These are phyloP conservation scores for Galemys pyrenaicus DNA, from an alignment of 2,113 vertebrate species.

Conservation along the genomic window DNA sequence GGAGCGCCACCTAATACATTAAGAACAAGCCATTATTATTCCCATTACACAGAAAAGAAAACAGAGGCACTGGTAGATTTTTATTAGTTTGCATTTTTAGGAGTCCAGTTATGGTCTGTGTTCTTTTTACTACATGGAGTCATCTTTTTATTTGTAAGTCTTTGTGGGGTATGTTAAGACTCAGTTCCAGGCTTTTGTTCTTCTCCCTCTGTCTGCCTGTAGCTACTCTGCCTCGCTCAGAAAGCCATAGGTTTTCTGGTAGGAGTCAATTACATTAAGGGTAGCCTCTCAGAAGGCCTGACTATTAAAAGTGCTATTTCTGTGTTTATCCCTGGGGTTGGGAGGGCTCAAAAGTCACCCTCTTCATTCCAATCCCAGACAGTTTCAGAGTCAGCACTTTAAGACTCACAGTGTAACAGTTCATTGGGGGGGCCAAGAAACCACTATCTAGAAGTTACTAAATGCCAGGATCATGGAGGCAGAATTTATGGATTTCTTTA, in stretches of 20 bases:
- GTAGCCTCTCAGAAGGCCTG: neutral
- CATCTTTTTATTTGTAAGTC: neutral
- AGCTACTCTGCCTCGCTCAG: neutral
- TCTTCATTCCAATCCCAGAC: neutral
- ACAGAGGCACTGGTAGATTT: neutral
- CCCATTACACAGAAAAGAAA: neutral
- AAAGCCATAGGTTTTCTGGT: neutral
- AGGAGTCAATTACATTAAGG: neutral
- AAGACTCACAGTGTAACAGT: neutral
- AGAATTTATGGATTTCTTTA: conserved; percentile 55
- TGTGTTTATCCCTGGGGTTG: neutral
- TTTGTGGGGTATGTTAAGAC: neutral
- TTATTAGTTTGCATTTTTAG: neutral
- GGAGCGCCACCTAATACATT: neutral
- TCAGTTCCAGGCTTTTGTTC: neutral
- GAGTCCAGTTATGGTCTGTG: neutral
- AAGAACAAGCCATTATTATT: neutral
- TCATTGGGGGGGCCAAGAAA: conserved; percentile 15
- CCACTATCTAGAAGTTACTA: conserved; percentile 25
- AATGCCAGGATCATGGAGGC: conserved; percentile 55
- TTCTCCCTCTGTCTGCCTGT: neutral
- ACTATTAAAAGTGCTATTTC: conserved; percentile 22
- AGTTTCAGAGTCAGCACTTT: conserved; percentile 15
- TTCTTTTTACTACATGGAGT: neutral
- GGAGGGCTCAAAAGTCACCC: neutral